Percentiles rank a stretch among this genome's conserved stretches.
Evolutionary conservation across 2,797 vertebrate species (phyloP).

Genomic region (Anniella stebbinsi): DNA sequence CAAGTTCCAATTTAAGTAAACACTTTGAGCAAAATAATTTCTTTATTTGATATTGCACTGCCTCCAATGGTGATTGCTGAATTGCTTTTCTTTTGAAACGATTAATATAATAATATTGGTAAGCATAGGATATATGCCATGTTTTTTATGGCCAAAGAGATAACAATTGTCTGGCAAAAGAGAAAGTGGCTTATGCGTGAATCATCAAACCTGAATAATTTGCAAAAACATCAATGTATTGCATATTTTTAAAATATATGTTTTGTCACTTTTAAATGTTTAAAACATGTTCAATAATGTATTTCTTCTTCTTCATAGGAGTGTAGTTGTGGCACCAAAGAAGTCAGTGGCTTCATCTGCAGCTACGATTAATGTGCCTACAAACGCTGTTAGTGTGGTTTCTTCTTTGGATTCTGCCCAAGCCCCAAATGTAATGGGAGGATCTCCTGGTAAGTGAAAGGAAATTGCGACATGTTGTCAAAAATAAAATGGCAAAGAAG

Average conservation of each 20-base stretch:
- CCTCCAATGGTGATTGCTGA: neutral
- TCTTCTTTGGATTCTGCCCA: conserved; percentile 86
- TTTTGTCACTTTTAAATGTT: neutral
- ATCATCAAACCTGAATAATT: neutral
- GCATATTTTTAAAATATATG: neutral
- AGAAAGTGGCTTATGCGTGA: neutral
- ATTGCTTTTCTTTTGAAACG: neutral
- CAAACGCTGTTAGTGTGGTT: conserved; percentile 90
- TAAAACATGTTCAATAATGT: neutral
- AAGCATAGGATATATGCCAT: neutral
- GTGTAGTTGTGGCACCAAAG: conserved; percentile 92
- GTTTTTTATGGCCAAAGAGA: neutral
- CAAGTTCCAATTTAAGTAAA: neutral
- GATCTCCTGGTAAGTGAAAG: conserved; percentile 82
- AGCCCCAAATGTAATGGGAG: conserved; percentile 75
- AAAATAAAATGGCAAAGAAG: neutral
- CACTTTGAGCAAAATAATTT: neutral
- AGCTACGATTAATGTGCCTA: conserved; percentile 66
- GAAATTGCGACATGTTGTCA: neutral
- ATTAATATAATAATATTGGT: neutral
- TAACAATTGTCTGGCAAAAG: neutral
- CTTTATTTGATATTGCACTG: neutral
- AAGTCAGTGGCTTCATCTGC: conserved; percentile 79
- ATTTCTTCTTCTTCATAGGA: conserved; percentile 80
- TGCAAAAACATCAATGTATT: neutral